These are phyloP conservation scores for Cavia aperea DNA, from an alignment of 2,113 vertebrate species.

Conservation along the genomic window DNA sequence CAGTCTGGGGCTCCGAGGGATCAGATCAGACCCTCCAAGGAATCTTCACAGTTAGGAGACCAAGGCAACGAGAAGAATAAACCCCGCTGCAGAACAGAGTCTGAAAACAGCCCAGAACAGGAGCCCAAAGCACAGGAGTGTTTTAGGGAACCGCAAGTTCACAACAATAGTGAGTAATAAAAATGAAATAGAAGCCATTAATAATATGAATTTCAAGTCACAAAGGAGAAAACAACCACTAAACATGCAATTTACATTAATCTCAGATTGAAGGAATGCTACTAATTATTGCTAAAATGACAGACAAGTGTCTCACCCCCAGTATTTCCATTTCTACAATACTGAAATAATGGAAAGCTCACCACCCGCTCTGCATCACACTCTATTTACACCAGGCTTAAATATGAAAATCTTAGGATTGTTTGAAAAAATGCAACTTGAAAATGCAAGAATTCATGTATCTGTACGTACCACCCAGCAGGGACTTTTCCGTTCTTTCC, in stretches of 20 bases:
- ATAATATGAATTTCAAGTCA: background rate
- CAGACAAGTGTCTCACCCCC: background rate
- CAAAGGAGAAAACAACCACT: background rate
- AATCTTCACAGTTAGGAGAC: background rate
- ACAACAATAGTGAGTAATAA: background rate
- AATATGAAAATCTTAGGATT: background rate
- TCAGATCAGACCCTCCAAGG: background rate
- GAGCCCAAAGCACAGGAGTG: background rate
- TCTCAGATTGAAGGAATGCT: background rate
- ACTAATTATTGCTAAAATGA: background rate
- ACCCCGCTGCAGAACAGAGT: background rate
- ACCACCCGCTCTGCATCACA: background rate
- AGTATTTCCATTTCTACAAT: background rate
- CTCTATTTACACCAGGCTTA: background rate
- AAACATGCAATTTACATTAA: background rate
- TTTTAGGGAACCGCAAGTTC: background rate
- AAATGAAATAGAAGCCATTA: conserved; percentile 3
- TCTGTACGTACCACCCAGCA: background rate
- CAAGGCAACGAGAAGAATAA: background rate
- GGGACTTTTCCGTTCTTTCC: background rate
- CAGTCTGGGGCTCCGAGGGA: background rate
- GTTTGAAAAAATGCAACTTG: background rate
- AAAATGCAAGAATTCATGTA: background rate
- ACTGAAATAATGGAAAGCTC: conserved; percentile 5
- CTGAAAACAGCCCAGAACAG: background rate